phyloP scores from a whole-genome alignment of 2,797 vertebrate species.

The Tragopan temminckii region DNA sequence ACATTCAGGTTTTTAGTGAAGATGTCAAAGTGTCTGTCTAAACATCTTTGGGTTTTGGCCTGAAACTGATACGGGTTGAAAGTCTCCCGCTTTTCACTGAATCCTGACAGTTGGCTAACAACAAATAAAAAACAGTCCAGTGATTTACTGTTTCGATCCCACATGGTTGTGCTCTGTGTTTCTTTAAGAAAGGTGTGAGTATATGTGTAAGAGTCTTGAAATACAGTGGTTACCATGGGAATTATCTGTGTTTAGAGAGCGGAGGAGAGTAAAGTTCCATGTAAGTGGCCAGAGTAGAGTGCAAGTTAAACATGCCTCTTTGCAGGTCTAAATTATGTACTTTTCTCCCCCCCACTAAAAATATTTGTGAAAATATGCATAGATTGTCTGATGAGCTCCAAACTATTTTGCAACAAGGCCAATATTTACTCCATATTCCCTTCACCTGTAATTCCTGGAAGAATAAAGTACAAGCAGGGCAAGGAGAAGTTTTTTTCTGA shows the following conservation, averaged over 20 bases:
- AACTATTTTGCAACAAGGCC: slow-evolving; percentile 45
- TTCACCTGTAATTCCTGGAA: neutral
- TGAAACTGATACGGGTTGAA: slow-evolving; percentile 49
- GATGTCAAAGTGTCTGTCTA: slow-evolving; percentile 73
- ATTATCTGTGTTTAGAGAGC: slow-evolving; percentile 87
- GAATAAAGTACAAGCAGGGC: neutral
- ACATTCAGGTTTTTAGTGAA: slow-evolving; percentile 55
- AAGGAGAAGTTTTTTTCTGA: neutral
- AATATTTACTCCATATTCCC: neutral
- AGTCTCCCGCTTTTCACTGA: slow-evolving; percentile 74
- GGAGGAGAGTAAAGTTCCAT: slow-evolving; percentile 80
- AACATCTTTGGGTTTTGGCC: slow-evolving; percentile 60
- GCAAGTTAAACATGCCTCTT: slow-evolving; percentile 76
- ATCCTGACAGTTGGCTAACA: slow-evolving; percentile 77
- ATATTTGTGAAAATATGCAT: slow-evolving; percentile 73
- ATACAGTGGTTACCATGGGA: slow-evolving; percentile 81
- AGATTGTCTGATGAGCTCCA: slow-evolving; percentile 63
- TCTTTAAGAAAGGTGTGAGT: slow-evolving; percentile 86
- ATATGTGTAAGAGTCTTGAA: slow-evolving; percentile 76
- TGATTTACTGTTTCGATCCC: slow-evolving; percentile 80
- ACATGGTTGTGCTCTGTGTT: slow-evolving; percentile 80
- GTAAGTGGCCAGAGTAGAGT: slow-evolving; percentile 77
- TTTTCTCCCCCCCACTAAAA: slow-evolving; percentile 55
- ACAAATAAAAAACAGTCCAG: slow-evolving; percentile 79
- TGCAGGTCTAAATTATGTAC: slow-evolving; percentile 76